These are phyloP conservation scores for Caenorhabditis sp. DNA, from an alignment of 2,888 invertebrate species.

Conservation along the genomic window DNA sequence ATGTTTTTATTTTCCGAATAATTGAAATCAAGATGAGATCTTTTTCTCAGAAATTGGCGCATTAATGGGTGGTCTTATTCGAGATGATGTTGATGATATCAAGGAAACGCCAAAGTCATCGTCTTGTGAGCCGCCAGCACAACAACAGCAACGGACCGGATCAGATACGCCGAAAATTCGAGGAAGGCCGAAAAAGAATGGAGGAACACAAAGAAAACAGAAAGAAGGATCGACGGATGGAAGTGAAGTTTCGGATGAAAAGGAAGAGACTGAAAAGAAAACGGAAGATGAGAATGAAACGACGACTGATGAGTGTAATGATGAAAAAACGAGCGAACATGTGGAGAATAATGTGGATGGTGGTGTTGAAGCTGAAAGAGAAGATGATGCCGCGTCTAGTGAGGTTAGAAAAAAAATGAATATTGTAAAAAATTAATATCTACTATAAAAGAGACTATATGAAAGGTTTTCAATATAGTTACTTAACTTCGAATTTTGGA, in stretches of 20 bases:
- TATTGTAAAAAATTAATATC: neutral
- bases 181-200: conserved; percentile 4
- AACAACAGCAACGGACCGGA: neutral
- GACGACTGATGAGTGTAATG: conserved; percentile 10
- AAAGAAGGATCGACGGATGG: conserved; percentile 27
- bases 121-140: neutral
- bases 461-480: too few species aligned
- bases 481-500: neutral
- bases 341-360: conserved; percentile 4
- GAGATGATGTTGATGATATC: neutral
- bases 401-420: conserved; percentile 19
- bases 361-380: conserved; percentile 17
- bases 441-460: neutral
- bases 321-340: conserved; percentile 15
- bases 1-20: too few species aligned
- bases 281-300: conserved; percentile 40
- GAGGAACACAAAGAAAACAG: conserved; percentile 20
- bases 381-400: conserved; percentile 39
- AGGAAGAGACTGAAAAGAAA: conserved; percentile 36
- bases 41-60: conserved; percentile 23
- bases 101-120: neutral
- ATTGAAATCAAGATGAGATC: too few species aligned
- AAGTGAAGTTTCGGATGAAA: conserved; percentile 17
- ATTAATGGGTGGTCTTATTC: conserved; percentile 2
- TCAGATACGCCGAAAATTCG: conserved; percentile 4